Evolutionary conservation across 1,140 invertebrate genomes (phyloP).

Genomic region (Solenopsis fugax): DNA sequence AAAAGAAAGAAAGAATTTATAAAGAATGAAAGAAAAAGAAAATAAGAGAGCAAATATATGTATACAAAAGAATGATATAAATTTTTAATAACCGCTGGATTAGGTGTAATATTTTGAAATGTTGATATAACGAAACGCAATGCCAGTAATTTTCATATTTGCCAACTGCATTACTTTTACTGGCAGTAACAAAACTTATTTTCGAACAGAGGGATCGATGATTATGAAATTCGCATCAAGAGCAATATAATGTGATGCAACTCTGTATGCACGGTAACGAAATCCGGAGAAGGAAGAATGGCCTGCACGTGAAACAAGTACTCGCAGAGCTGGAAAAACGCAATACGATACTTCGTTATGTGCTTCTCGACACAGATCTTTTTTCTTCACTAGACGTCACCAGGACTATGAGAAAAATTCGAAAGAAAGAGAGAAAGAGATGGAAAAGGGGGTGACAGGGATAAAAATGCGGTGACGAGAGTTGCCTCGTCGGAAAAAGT

Average conservation of each 20-base stretch:
- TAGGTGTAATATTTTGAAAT: too few relatives aligned
- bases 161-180: too few relatives aligned
- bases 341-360: conserved; percentile 49
- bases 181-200: too few relatives aligned
- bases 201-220: too few relatives aligned
- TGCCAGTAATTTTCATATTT: too few relatives aligned
- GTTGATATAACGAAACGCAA: too few relatives aligned
- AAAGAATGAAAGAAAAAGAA: too few relatives aligned
- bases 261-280: background rate
- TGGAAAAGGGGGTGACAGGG: background rate
- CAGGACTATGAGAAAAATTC: conserved; percentile 6
- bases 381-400: conserved; percentile 23
- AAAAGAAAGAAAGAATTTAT: too few relatives aligned
- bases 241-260: background rate
- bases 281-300: background rate
- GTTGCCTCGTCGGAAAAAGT: conserved; percentile 18
- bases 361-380: background rate
- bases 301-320: conserved; percentile 33
- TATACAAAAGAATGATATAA: too few relatives aligned
- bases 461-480: conserved; percentile 25
- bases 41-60: too few relatives aligned
- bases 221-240: background rate
- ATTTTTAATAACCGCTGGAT: too few relatives aligned
- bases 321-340: conserved; percentile 40
- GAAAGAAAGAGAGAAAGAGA: background rate